These are phyloP conservation scores for Xenopus tropicalis DNA, from an alignment of 2,113 vertebrate genomes.

Conservation along the genomic window UCB_Xtro_10.0 CM004444.2:164806001-164806500, in stretches of 20 bases:
- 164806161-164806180: too few relatives aligned
- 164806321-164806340: constrained; percentile 54
- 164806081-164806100: constrained; percentile 29
- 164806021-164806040: not conserved
- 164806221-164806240: constrained; percentile 43
- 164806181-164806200: not conserved
- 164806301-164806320: constrained; percentile 62
- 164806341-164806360: constrained; percentile 57
- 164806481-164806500: not conserved
- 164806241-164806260: constrained; percentile 75
- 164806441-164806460: not conserved
- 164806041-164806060: not conserved
- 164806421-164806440: not conserved
- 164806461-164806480: not conserved
- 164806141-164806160: too few relatives aligned
- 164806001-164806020: not conserved
- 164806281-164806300: constrained; percentile 66
- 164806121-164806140: too few relatives aligned
- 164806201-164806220: not conserved
- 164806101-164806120: not conserved
- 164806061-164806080: not conserved
- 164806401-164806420: not conserved
- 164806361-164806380: not conserved
- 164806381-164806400: not conserved
- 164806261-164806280: constrained; percentile 67